Percentiles rank a stretch among this genome's conserved stretches.
phyloP scores from a whole-genome alignment of 1,140 invertebrate genomes.

The Helicoverpa armigera region DNA sequence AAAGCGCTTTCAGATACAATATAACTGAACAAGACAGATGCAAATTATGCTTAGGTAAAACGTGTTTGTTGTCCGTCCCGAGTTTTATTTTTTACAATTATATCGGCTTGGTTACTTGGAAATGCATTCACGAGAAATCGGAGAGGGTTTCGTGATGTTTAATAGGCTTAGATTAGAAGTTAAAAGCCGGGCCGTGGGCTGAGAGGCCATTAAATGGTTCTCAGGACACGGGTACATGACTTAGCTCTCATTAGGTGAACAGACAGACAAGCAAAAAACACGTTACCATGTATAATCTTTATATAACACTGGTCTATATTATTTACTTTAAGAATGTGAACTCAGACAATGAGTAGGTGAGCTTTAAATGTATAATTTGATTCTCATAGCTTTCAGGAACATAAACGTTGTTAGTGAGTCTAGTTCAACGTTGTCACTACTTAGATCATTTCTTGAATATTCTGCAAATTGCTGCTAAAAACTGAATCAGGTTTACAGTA shows the following conservation, averaged over 20 bases:
- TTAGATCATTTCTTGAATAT: slow-evolving; percentile 3
- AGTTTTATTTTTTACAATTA: slow-evolving; percentile 86
- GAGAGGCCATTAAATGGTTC: slow-evolving; percentile 71
- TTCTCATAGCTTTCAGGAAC: neutral
- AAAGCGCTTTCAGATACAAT: slow-evolving; percentile 39
- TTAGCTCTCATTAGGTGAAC: slow-evolving; percentile 62
- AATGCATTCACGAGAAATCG: slow-evolving; percentile 83
- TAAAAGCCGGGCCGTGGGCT: slow-evolving; percentile 75
- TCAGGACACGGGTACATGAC: slow-evolving; percentile 60
- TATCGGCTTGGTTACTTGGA: slow-evolving; percentile 84
- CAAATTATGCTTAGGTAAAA: slow-evolving; percentile 85
- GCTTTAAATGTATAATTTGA: neutral
- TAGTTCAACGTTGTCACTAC: neutral
- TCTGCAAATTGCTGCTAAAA: slow-evolving; percentile 17
- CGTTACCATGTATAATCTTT: slow-evolving; percentile 33
- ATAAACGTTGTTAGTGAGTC: neutral
- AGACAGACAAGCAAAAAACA: slow-evolving; percentile 48
- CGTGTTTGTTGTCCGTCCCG: slow-evolving; percentile 82
- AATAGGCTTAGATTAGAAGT: slow-evolving; percentile 86
- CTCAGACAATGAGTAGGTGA: neutral
- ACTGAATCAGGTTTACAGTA: slow-evolving; percentile 22
- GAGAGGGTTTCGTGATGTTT: slow-evolving; percentile 80
- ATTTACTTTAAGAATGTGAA: slow-evolving; percentile 16
- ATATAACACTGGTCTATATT: slow-evolving; percentile 22
- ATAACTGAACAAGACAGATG: slow-evolving; percentile 61